Base-by-base conservation (phyloP, 2,113 vertebrate species). In the Benitochromis conjunctus region DNA sequence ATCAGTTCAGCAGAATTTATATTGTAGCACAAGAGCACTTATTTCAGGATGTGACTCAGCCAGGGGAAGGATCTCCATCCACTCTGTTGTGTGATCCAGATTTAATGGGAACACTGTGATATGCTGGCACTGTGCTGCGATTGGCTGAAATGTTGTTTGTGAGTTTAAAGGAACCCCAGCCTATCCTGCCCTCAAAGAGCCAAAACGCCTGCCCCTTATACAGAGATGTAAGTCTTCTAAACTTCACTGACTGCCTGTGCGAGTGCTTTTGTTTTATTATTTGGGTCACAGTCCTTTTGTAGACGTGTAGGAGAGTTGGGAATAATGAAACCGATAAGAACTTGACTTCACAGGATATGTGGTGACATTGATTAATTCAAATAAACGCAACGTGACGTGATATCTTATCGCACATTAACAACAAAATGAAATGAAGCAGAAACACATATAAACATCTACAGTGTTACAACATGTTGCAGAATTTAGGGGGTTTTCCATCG, bases 101-200 rank as follows among this genome's bases (percentile, higher is more conserved):
- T 84, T 85, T 84, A 83, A 48, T 9, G 36, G 54, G 86, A 90
- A 85, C 77, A 69, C 4, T 2, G 43, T 80, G 80, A 82, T 86
- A 83, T 81, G 62, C 46, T 66, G 46, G 24, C 18, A 80, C 69
- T 5, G 82, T 64, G 69, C 10, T 21, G 34, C 3, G 2, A 62
- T 24, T 64, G 24, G 51, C 64, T 80, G 29, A 81, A 41, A 48
- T 48, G 57, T 51, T 89, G 87, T 87, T 86, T 86, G 85, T 71
- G 82, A 87, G 60, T 91, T 34, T 31, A 89, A 89, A 93, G 92
- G 89, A 93, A 92, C 90, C 85, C 90, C 85, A 64, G 82, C 90
- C 80, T 92, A 92, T 94, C 90, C 92, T 90, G 92, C 88, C 74
- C 89, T 84, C 41, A 51, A 12, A 48, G 24, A 29, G 24, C 69